These are phyloP conservation scores for Lasioglossum zephyrum DNA, from an alignment of 2,888 invertebrate species.

Conservation along the genomic window DNA sequence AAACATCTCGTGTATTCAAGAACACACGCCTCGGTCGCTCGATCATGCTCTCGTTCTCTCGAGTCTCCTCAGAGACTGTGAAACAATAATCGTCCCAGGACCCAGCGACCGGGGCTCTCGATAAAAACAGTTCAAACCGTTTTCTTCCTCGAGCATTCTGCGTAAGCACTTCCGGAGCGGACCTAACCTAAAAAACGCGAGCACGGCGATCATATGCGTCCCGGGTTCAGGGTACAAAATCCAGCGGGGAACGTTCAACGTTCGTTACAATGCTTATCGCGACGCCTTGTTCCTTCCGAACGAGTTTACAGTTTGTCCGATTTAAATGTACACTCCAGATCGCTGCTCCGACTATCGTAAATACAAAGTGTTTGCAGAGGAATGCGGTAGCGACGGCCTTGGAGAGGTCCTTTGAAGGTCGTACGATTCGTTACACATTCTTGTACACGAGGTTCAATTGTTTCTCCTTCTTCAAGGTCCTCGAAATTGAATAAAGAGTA, in stretches of 20 bases:
- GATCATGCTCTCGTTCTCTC: neutral
- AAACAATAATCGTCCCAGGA: neutral
- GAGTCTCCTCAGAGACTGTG: neutral
- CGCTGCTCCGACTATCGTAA: neutral
- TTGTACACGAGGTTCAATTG: neutral
- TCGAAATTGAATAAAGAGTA: no score
- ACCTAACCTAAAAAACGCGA: neutral
- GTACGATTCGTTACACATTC: neutral
- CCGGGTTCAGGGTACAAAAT: neutral
- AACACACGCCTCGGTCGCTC: neutral
- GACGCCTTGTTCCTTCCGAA: neutral
- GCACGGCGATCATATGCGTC: neutral
- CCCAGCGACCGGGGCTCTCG: neutral
- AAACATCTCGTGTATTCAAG: neutral
- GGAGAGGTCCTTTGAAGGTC: neutral
- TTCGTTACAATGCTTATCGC: neutral
- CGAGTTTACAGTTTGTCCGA: neutral
- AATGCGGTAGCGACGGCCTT: neutral
- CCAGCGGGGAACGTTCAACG: constrained; percentile 1
- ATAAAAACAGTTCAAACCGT: neutral
- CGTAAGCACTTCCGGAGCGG: constrained; percentile 3
- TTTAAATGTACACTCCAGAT: neutral
- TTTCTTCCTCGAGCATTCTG: neutral
- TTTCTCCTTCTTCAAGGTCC: neutral
- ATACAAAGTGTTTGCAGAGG: neutral